These are phyloP conservation scores for Sturnus vulgaris DNA, from an alignment of 2,113 vertebrate species.

Conservation along the genomic window DNA sequence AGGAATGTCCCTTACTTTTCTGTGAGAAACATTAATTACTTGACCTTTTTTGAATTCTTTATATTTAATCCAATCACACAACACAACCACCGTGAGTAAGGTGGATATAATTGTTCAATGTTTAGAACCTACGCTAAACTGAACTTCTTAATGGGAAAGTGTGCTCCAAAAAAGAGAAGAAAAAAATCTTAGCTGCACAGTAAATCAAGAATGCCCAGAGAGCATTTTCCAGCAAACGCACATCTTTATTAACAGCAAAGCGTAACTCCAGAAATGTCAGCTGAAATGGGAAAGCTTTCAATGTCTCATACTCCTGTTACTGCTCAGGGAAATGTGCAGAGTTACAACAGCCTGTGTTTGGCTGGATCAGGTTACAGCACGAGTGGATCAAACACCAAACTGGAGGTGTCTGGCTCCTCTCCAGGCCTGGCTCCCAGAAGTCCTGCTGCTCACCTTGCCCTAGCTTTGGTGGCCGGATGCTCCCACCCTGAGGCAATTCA, in stretches of 20 bases:
- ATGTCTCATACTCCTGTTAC: background rate
- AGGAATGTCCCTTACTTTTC: background rate
- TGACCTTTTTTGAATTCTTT: background rate
- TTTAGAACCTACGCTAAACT: background rate
- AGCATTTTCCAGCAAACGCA: background rate
- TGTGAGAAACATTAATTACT: background rate
- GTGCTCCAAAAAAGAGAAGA: background rate
- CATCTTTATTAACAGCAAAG: background rate
- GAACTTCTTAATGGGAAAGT: background rate
- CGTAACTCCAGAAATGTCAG: background rate
- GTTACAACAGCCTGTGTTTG: background rate
- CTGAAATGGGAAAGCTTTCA: background rate
- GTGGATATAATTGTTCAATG: background rate
- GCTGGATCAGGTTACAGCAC: background rate
- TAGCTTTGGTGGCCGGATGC: background rate
- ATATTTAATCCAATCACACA: background rate
- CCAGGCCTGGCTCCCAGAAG: background rate
- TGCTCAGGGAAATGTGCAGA: background rate
- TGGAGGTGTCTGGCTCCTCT: background rate
- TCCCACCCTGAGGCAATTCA: background rate
- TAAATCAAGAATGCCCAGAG: background rate
- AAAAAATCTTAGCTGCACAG: background rate
- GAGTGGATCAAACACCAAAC: background rate
- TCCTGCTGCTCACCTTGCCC: slow-evolving; percentile 36
- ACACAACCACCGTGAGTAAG: background rate